These are phyloP conservation scores for Archilochus colubris DNA, from an alignment of 2,113 vertebrate genomes.

Conservation along the genomic window DNA sequence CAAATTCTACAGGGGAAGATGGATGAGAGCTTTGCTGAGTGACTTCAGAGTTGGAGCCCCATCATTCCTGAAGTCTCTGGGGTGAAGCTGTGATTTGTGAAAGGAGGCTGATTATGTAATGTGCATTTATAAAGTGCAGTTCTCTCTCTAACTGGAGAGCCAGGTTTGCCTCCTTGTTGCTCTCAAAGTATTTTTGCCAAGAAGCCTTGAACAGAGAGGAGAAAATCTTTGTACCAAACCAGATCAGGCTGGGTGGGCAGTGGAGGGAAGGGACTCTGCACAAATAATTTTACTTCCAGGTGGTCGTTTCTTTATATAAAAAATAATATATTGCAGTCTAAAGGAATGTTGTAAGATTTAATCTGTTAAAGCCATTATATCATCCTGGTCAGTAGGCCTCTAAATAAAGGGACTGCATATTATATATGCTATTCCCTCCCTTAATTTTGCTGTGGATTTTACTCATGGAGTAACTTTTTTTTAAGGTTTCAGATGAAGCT, in stretches of 20 bases:
- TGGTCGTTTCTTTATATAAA: background rate
- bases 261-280: background rate
- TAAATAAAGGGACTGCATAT: background rate
- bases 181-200: background rate
- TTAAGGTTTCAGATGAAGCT: background rate
- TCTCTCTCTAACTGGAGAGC: background rate
- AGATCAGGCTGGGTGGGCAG: background rate
- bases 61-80: no score
- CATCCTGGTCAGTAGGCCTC: background rate
- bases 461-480: background rate
- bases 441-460: background rate
- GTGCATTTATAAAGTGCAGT: no score
- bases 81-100: no score
- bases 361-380: background rate
- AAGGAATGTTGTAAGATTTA: background rate
- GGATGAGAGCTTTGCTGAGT: no score
- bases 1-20: no score
- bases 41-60: no score
- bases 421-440: background rate
- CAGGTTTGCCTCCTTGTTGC: background rate
- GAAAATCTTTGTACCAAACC: background rate
- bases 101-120: no score
- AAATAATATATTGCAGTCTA: background rate
- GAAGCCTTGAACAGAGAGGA: background rate
- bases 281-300: background rate